Evolutionary conservation across 2,888 invertebrate genomes (phyloP).

Genomic region (Linyphia triangularis): DNA sequence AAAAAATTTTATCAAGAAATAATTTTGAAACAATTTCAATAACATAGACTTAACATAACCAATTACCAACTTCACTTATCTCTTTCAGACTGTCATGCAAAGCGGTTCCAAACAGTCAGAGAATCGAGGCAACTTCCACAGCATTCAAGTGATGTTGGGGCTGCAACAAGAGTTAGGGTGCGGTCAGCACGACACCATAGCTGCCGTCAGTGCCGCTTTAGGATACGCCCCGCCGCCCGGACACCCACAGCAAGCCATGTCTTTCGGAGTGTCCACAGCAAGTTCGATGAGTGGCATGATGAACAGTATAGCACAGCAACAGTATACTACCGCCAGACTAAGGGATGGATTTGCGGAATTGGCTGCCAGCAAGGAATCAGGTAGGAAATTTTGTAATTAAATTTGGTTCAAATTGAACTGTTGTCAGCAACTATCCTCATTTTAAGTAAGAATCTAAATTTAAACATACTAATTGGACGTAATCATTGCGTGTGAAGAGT

Average conservation of each 20-base stretch:
- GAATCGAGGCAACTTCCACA: conserved; percentile 76
- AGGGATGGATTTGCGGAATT: conserved; percentile 61
- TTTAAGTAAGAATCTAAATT: not conserved
- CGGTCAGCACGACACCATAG: conserved; percentile 59
- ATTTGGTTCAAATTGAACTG: not conserved
- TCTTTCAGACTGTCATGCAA: conserved; percentile 44
- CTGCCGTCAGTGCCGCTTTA: conserved; percentile 58
- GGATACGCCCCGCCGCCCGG: conserved; percentile 55
- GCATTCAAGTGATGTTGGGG: conserved; percentile 77
- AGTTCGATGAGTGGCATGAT: conserved; percentile 20
- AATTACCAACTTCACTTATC: too few species aligned
- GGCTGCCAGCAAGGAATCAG: conserved; percentile 42
- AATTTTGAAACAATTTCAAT: too few species aligned
- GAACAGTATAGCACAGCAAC: conserved; percentile 32
- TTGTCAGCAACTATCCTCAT: too few species aligned
- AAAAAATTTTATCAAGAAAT: too few species aligned
- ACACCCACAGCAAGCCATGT: conserved; percentile 37
- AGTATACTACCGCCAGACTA: conserved; percentile 56
- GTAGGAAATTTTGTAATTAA: conserved; percentile 29
- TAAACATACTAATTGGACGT: not conserved
- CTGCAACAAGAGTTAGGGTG: conserved; percentile 73
- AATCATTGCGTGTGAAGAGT: not conserved
- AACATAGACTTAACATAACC: too few species aligned
- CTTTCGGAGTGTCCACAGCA: conserved; percentile 29
- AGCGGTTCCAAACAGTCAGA: conserved; percentile 43